Conservation (phyloP, 2,113 vertebrate species). For the Ceuthmochares aereus region DNA sequence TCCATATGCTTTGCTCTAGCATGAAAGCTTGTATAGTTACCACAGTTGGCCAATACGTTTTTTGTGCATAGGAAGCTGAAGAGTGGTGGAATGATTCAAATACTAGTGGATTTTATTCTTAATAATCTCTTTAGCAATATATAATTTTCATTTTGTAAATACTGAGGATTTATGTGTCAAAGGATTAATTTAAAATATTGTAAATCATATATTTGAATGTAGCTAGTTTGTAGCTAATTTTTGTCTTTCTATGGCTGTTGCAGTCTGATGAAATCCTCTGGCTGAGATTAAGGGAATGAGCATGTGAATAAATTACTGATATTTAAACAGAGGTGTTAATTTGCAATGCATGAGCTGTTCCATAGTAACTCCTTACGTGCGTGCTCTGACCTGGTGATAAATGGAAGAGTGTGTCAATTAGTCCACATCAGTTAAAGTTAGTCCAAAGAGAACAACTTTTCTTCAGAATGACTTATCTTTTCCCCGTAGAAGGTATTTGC, state of each 20-base stretch:
- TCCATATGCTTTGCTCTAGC: neutral
- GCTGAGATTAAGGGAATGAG: slow-evolving; percentile 40
- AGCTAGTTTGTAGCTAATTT: neutral
- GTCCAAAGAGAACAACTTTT: neutral
- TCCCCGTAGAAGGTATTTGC: neutral
- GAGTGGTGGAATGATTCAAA: neutral
- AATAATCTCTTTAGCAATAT: neutral
- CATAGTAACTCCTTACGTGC: slow-evolving; percentile 16
- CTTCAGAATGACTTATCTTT: neutral
- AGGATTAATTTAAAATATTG: neutral
- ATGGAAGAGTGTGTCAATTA: neutral
- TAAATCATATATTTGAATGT: neutral
- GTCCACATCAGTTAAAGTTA: neutral
- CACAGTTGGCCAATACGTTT: neutral
- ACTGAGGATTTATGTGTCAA: neutral
- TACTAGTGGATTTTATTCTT: neutral
- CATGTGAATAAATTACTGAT: slow-evolving; percentile 61
- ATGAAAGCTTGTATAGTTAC: neutral
- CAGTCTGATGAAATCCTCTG: slow-evolving; percentile 22
- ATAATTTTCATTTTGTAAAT: neutral
- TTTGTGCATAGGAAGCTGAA: neutral
- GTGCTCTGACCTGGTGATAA: slow-evolving; percentile 32
- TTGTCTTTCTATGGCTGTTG: neutral
- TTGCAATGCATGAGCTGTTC: slow-evolving; percentile 45
- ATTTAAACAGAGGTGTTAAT: slow-evolving; percentile 60